These are phyloP conservation scores for Muscina levida DNA, from an alignment of 2,888 invertebrate genomes.

Conservation along the genomic window DNA sequence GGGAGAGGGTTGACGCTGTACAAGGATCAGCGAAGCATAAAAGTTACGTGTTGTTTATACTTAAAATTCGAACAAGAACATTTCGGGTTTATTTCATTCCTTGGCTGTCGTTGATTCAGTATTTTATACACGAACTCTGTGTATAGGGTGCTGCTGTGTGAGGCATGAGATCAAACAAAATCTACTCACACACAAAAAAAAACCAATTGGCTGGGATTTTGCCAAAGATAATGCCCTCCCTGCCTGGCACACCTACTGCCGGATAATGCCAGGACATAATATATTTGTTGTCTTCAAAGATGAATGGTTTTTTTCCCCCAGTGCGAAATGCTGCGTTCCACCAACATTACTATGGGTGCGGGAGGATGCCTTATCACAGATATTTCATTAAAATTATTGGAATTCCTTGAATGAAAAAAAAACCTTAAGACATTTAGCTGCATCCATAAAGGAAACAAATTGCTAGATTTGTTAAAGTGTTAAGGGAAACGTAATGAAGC, in stretches of 20 bases:
- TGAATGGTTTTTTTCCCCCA: background rate
- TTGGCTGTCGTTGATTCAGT: background rate
- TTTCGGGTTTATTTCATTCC: conserved; percentile 13
- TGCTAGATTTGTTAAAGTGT: conserved; percentile 32
- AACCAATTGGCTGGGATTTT: conserved; percentile 38
- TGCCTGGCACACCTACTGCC: background rate
- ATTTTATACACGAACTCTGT: background rate
- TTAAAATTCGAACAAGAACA: conserved; percentile 31
- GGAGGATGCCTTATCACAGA: conserved; percentile 21
- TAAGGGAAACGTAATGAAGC: conserved; percentile 28
- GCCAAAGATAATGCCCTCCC: conserved; percentile 29
- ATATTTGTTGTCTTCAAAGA: conserved; percentile 31
- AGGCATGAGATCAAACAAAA: conserved; percentile 11
- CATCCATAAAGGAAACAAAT: conserved; percentile 22
- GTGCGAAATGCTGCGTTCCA: background rate
- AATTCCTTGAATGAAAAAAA: conserved; percentile 34
- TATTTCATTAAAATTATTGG: conserved; percentile 51
- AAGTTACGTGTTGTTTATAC: conserved; percentile 36
- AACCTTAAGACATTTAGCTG: background rate
- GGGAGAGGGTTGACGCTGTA: background rate
- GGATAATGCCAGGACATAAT: conserved; percentile 3
- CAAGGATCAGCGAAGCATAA: conserved; percentile 35
- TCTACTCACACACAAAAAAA: conserved; percentile 14
- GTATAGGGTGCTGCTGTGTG: background rate
- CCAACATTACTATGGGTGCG: background rate